Evolutionary conservation across 2,113 vertebrate species (phyloP).

Genomic region (Leucosticte australis): DNA sequence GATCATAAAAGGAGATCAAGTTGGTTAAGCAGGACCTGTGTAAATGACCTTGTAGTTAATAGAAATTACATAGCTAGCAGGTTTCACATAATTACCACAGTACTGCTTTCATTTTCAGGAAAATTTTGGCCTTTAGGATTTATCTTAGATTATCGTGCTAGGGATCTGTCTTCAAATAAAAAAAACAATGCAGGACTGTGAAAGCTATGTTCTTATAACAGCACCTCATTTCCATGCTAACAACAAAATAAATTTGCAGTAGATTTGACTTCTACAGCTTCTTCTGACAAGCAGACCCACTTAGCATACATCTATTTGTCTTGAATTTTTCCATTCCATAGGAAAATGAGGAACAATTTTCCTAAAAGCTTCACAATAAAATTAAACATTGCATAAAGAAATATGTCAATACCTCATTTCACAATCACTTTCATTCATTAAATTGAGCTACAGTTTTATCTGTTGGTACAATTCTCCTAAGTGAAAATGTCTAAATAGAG

Average conservation of each 20-base stretch:
- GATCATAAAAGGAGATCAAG: not conserved
- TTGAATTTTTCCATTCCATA: not conserved
- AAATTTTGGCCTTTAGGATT: not conserved
- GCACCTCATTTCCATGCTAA: not conserved
- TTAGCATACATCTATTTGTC: not conserved
- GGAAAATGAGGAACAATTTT: not conserved
- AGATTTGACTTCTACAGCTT: not conserved
- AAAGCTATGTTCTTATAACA: not conserved
- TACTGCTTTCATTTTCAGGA: not conserved
- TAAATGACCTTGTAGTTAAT: not conserved
- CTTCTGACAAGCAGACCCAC: not conserved
- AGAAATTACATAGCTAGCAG: not conserved
- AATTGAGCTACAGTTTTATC: not conserved
- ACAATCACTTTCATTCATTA: not conserved
- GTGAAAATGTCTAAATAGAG: not conserved
- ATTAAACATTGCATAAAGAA: not conserved
- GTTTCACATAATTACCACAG: not conserved
- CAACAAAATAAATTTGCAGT: not conserved
- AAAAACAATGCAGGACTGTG: not conserved
- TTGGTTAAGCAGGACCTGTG: not conserved
- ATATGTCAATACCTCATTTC: not conserved
- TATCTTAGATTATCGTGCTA: not conserved
- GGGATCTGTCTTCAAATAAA: not conserved
- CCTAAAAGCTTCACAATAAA: not conserved
- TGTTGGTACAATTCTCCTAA: not conserved